Conservation (phyloP, 2,888 invertebrate species). For the Campoplex capitator region DNA sequence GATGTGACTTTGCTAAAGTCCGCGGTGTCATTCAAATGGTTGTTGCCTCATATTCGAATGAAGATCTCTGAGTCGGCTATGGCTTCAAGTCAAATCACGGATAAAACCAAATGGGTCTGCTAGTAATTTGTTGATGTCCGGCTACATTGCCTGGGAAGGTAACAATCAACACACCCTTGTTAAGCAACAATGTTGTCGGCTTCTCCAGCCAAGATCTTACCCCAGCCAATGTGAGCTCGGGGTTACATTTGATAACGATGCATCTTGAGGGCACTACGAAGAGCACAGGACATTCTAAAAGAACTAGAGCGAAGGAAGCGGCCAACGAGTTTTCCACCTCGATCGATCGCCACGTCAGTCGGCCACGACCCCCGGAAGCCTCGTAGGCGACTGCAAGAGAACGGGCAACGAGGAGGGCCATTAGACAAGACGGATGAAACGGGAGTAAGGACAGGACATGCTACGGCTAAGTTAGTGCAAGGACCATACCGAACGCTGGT, state of each 20-base stretch:
- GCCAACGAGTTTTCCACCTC: constrained; percentile 71
- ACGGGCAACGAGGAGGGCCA: constrained; percentile 16
- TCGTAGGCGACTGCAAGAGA: constrained; percentile 31
- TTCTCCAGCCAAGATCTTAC: background rate
- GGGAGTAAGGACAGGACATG: constrained; percentile 54
- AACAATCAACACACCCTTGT: too few species aligned
- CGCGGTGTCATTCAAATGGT: background rate
- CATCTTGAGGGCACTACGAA: background rate
- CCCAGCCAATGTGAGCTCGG: background rate
- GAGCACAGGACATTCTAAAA: constrained; percentile 49
- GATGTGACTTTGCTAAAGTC: background rate
- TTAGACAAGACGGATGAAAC: constrained; percentile 10
- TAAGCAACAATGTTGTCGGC: too few species aligned
- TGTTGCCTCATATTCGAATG: background rate
- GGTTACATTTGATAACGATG: background rate
- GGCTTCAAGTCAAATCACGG: background rate
- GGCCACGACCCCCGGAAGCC: constrained; percentile 69
- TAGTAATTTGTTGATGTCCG: background rate
- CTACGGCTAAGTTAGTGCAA: constrained; percentile 51
- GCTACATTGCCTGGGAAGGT: background rate
- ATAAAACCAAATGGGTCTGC: background rate
- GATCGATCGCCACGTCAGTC: constrained; percentile 76
- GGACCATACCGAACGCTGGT: constrained; percentile 29
- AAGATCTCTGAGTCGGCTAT: background rate
- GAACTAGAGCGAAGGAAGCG: constrained; percentile 53